Evolutionary conservation across 2,113 vertebrate species (phyloP).

Genomic region (Progne subis): DNA sequence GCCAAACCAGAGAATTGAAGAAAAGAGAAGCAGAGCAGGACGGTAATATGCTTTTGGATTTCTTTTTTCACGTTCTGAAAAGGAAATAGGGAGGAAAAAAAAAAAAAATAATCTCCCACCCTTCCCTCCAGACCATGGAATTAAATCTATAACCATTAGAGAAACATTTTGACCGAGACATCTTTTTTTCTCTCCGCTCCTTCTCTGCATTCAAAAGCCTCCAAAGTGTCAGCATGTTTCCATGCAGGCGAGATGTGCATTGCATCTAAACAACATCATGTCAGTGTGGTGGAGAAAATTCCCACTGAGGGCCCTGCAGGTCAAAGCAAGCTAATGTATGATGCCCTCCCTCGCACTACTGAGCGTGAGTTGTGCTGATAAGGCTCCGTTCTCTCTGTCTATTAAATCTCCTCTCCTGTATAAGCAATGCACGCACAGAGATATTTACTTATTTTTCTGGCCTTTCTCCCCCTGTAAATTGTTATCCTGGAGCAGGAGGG

Average conservation of each 20-base stretch:
- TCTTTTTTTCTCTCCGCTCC: neutral
- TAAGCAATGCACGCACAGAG: neutral
- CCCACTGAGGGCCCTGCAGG: constrained; percentile 45
- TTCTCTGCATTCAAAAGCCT: constrained; percentile 65
- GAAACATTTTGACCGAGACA: constrained; percentile 60
- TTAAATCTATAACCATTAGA: constrained; percentile 63
- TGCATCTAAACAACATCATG: constrained; percentile 62
- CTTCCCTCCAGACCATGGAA: constrained; percentile 12
- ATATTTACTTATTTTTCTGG: neutral
- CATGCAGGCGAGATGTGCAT: constrained; percentile 55
- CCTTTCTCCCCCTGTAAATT: neutral
- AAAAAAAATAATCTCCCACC: neutral
- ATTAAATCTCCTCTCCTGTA: constrained; percentile 51
- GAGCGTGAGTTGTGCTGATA: constrained; percentile 27
- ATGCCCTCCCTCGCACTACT: constrained; percentile 28
- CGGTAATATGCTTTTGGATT: constrained; percentile 39
- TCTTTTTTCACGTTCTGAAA: neutral
- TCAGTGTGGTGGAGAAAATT: constrained; percentile 36
- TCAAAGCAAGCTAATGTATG: constrained; percentile 41
- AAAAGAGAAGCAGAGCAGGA: neutral
- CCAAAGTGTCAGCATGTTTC: constrained; percentile 62
- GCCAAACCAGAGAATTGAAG: neutral
- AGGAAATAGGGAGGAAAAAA: neutral
- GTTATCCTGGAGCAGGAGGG: neutral
- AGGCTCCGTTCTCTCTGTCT: constrained; percentile 7